These are phyloP conservation scores for Drosophila chauvacae DNA, from an alignment of 1,140 invertebrate species.

Conservation along the genomic window DNA sequence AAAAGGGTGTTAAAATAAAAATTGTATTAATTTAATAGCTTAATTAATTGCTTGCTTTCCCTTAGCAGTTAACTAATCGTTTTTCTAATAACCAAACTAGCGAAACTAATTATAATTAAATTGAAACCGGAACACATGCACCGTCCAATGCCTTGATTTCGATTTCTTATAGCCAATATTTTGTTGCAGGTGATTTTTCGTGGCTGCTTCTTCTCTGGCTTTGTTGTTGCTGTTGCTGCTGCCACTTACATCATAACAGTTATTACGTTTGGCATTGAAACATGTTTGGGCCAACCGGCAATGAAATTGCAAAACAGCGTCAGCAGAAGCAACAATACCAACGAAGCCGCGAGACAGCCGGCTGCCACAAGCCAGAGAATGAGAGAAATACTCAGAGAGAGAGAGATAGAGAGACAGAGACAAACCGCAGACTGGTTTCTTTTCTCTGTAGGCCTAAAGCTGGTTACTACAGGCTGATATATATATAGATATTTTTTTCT, in stretches of 20 bases:
- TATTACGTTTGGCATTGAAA: constrained; percentile 84
- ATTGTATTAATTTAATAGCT: too few species aligned
- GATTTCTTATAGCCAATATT: not conserved
- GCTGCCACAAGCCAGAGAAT: constrained; percentile 39
- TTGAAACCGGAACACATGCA: constrained; percentile 7
- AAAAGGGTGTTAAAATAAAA: not conserved
- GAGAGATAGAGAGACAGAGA: not conserved
- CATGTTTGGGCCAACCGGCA: constrained; percentile 73
- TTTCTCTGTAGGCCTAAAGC: constrained; percentile 47
- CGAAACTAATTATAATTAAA: constrained; percentile 5
- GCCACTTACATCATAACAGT: constrained; percentile 80
- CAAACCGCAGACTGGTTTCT: constrained; percentile 46
- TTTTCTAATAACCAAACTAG: not conserved
- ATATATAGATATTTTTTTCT: constrained; percentile 1
- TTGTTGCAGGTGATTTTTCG: constrained; percentile 32
- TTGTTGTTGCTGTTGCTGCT: constrained; percentile 28
- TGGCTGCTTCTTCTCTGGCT: constrained; percentile 15
- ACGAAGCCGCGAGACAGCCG: constrained; percentile 54
- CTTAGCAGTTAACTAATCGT: not conserved
- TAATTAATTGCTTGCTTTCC: not conserved
- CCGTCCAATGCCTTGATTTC: not conserved
- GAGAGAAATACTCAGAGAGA: constrained; percentile 16
- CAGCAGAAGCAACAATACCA: constrained; percentile 47
- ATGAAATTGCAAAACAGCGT: constrained; percentile 71
- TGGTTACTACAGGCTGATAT: constrained; percentile 19